Conservation (phyloP, 2,113 vertebrate species). For the Scomber colias region DNA sequence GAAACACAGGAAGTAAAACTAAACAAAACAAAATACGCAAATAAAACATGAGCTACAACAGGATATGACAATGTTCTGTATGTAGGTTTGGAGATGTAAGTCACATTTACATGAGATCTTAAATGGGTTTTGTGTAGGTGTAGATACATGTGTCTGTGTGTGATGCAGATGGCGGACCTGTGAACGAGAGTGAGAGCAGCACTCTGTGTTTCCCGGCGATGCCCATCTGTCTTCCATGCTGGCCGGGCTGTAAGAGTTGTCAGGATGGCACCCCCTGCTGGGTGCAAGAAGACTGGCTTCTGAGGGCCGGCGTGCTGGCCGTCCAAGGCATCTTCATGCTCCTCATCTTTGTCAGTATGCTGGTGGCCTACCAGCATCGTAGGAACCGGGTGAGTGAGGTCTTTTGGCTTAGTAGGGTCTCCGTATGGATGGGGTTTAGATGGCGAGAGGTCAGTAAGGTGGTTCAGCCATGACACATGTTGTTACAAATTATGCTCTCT, state of each 20-base stretch:
- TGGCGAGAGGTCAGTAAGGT: not conserved
- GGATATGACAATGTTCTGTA: not conserved
- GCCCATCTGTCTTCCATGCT: conserved; percentile 89
- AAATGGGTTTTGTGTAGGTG: conserved; percentile 30
- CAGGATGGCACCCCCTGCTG: conserved; percentile 88
- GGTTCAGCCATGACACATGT: not conserved
- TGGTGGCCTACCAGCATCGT: conserved; percentile 89
- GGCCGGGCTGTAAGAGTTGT: conserved; percentile 88
- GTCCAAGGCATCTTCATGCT: conserved; percentile 93
- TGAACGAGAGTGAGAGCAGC: conserved; percentile 48
- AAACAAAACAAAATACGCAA: no score
- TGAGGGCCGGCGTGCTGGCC: conserved; percentile 86
- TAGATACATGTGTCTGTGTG: conserved; percentile 27
- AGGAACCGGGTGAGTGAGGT: conserved; percentile 86
- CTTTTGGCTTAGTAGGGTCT: not conserved
- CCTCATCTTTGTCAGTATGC: conserved; percentile 93
- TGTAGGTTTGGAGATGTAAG: not conserved
- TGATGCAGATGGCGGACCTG: conserved; percentile 58
- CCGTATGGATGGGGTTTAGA: conserved; percentile 8
- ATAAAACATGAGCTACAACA: no score
- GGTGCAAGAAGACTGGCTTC: conserved; percentile 86
- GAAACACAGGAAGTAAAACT: no score
- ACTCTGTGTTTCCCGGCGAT: conserved; percentile 74
- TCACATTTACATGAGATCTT: not conserved
- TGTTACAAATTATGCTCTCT: not conserved